Base-by-base conservation (phyloP, 2,113 vertebrate species). In the Thunnus thynnus region DNA sequence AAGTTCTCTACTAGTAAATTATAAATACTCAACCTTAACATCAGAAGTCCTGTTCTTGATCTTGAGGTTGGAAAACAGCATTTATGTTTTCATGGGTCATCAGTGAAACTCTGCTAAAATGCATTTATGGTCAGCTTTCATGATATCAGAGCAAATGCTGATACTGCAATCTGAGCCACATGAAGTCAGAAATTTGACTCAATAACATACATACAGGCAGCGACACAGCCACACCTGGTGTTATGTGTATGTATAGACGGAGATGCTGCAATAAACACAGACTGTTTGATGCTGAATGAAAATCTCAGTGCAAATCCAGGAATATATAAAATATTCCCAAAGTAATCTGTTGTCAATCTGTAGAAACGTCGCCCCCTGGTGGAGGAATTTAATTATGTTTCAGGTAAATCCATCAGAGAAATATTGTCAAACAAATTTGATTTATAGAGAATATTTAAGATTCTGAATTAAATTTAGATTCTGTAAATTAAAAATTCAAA, bases 361-460 rank as follows among this genome's bases (percentile, higher is more conserved):
- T 65, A 22, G 36, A 76, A 80, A 88, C 2, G 41, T 13, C 64
- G 83, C 91, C 91, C 78, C 76, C 94, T 93, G 78, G 0, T 93
- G 93, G 89, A 74, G 22, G 2, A 73, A 61, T 12, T 1, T 14
- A 0, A 9, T 13, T 22, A 65, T 47, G 8, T 47, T 5, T 51
- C 2, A 30, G 27, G 27, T 30, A 22, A 22, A 30, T 30, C 27
- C 27, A 30, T 30, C 27, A 30, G 27, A 60, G 4, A 16, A 17
- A 30, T 60, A 60, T 16, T 8, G 56, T 27, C 13, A 30, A 2
- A 16, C 11, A 60, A 3, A 2, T 18, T 11, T 18, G 27, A 30
- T 30, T 30, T 30, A 4, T 30, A 30, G 3, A 30, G 27, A 30
- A 0, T 30, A 30, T 30, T 30, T 3, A 4, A 30, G 27, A 30